Evolutionary conservation across 2,797 vertebrate genomes (phyloP).

Genomic region (Chelidonichthys spinosus): DNA sequence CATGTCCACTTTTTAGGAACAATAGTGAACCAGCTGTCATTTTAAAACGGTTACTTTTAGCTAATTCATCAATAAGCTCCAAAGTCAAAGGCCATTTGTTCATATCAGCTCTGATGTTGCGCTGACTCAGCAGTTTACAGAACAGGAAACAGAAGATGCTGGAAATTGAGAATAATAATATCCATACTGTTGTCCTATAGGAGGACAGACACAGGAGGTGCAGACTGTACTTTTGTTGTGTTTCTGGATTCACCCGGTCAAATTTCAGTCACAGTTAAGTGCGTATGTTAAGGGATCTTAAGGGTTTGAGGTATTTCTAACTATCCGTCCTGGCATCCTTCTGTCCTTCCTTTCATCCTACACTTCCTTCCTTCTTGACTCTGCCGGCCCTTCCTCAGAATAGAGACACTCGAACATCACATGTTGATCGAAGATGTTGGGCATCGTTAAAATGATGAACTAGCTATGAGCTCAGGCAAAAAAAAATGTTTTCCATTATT

Average conservation of each 20-base stretch:
- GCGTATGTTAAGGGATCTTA: background rate
- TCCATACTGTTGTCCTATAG: constrained; percentile 53
- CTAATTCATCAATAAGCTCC: background rate
- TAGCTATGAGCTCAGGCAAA: background rate
- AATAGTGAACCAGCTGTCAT: constrained; percentile 3
- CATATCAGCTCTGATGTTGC: background rate
- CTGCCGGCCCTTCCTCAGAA: background rate
- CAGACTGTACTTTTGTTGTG: constrained; percentile 30
- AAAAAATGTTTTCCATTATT: background rate
- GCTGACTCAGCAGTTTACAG: constrained; percentile 32
- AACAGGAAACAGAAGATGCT: constrained; percentile 12
- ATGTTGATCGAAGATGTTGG: background rate
- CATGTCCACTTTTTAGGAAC: constrained; percentile 28
- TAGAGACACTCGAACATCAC: background rate
- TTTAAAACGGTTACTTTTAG: constrained; percentile 6
- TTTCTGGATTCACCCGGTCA: constrained; percentile 27
- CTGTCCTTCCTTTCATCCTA: background rate
- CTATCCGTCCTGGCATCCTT: background rate
- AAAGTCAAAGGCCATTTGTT: background rate
- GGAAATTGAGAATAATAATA: constrained; percentile 51
- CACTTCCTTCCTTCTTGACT: background rate
- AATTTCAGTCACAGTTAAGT: constrained; percentile 6
- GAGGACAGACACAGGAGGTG: constrained; percentile 55
- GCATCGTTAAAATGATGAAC: background rate
- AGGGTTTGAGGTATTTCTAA: background rate